Evolutionary conservation across 2,113 vertebrate genomes (phyloP), one percentile per base, ranked within the genome.

Genomic region (Synodontis membranacea): DNA sequence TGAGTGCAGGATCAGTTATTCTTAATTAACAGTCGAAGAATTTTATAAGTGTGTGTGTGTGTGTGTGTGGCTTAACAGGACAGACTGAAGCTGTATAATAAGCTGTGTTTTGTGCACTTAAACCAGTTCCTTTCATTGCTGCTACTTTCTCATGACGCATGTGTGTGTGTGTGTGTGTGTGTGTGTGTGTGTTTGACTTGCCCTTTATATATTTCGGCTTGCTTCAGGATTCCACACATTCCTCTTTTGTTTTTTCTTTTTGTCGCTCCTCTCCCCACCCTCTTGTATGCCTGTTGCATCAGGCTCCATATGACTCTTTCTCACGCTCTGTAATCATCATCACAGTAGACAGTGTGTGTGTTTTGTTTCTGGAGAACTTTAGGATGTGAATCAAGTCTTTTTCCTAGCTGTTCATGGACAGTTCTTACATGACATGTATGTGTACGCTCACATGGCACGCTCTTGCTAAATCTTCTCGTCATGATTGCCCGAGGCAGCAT

Each of bases 221-320:
- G 31, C 19, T 68, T 52, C 44, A 74, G 76, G 75, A 86, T 88
- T 89, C 86, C 86, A 66, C 39, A 17, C 76, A 84, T 84, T 86
- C 75, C 86, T 88, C 42, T 60, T 84, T 87, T 60, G 76, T 85
- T 78, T 80, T 54, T 42, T 75, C 37, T 44, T 50, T 48, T 46
- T 64, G 66, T 58, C 42, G 37, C 75, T 52, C 52, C 54, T 31
- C 39, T 58, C 68, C 58, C 46, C 83, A 44, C 80, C 84, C 25
- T 50, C 1, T 48, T 12, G 1, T 5, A 46, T 58, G 72, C 54
- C 56, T 64, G 42, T 64, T 60, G 44, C 72, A 34, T 66, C 50
- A 74, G 50, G 66, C 66, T 37, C 48, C 76, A 23, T 78, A 31
- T 52, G 46, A 50, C 75, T 37, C 50, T 42, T 25, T 70, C 48